Evolutionary conservation across 2,113 vertebrate genomes (phyloP).

Genomic region (Eclectus roratus): DNA sequence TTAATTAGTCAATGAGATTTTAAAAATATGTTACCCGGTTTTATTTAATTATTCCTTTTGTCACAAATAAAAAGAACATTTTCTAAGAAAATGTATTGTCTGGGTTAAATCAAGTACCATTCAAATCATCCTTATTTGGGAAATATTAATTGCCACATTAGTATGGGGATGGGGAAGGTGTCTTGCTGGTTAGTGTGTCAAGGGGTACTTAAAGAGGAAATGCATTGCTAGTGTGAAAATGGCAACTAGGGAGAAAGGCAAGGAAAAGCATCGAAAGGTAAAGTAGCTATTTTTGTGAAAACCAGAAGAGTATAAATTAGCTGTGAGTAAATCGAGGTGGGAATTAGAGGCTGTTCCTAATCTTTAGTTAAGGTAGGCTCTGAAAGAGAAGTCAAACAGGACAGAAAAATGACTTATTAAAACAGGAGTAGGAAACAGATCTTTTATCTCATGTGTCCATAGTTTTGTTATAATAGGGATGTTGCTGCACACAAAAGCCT

Average conservation of each 20-base stretch:
- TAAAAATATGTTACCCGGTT: not conserved
- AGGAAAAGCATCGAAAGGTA: not conserved
- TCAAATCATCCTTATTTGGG: not conserved
- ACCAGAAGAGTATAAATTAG: not conserved
- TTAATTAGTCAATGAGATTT: not conserved
- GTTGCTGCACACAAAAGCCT: not conserved
- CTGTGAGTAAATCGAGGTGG: not conserved
- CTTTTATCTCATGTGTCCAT: not conserved
- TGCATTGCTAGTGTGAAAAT: not conserved
- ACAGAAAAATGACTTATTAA: not conserved
- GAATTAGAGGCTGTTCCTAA: not conserved
- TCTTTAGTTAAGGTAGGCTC: not conserved
- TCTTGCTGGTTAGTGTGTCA: not conserved
- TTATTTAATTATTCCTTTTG: not conserved
- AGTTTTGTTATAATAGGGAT: not conserved
- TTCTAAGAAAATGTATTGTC: not conserved
- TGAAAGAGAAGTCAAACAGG: not conserved
- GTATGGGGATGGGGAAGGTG: not conserved
- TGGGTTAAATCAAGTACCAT: not conserved
- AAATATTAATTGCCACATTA: not conserved
- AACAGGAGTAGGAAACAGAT: not conserved
- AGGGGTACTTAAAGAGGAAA: not conserved
- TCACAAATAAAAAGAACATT: not conserved
- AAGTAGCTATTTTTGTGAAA: not conserved
- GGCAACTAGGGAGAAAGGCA: fast-evolving